Conservation (phyloP, 2,113 vertebrate genomes). For the Turdus rufiventris region DNA sequence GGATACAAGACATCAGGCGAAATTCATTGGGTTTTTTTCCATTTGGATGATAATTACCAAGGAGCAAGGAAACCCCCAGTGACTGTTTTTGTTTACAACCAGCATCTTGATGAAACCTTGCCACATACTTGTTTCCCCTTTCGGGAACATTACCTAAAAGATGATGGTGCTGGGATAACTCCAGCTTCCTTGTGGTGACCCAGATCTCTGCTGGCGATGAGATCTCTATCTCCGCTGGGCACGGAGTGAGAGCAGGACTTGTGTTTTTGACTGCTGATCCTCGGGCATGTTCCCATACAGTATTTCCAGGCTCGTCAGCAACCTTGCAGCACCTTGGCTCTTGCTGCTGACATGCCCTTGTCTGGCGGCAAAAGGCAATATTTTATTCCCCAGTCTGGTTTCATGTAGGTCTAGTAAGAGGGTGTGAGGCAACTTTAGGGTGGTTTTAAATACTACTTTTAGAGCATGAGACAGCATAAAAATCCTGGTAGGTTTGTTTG, state of each 20-base stretch:
- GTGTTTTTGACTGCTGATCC: not conserved
- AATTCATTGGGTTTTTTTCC: not conserved
- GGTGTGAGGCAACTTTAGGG: not conserved
- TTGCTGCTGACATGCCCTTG: not conserved
- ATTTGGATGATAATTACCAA: not conserved
- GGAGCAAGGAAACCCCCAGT: not conserved
- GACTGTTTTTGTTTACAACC: not conserved
- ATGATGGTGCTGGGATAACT: not conserved
- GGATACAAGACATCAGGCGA: rapidly evolving
- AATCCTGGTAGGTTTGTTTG: not conserved
- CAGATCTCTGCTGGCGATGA: not conserved
- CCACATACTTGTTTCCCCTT: not conserved
- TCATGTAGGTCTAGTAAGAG: not conserved
- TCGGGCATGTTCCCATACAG: not conserved
- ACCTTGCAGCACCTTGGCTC: not conserved
- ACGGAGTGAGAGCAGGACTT: rapidly evolving
- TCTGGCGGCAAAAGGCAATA: not conserved
- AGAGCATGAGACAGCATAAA: constrained; percentile 11
- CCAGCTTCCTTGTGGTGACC: constrained; percentile 23
- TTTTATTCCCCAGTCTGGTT: not conserved
- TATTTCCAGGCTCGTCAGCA: not conserved
- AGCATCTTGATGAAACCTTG: not conserved
- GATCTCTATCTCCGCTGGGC: not conserved
- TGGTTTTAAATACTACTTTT: not conserved
- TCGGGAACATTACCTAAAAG: not conserved